A percentile compares a stretch with the other conserved stretches of the same genome.
These are phyloP conservation scores for Scelioninae gen. 1 DNA, from an alignment of 2,888 invertebrate genomes.

Conservation along the genomic window DNA sequence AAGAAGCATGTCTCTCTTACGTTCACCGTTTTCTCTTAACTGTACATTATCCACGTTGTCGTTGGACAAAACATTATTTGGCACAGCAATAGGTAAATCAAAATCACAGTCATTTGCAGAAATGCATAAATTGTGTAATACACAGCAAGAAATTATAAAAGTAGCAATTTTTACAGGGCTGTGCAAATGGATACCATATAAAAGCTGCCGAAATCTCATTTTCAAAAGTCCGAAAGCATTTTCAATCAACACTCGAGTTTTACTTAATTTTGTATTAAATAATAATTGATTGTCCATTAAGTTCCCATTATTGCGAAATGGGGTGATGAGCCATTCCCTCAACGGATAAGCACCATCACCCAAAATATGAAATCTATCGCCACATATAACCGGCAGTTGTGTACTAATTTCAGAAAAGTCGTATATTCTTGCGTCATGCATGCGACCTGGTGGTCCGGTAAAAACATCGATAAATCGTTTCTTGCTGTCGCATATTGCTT, in stretches of 20 bases:
- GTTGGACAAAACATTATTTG: too few relatives aligned
- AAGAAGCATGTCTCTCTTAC: too few relatives aligned
- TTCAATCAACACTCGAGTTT: background rate
- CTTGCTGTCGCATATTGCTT: constrained; percentile 10
- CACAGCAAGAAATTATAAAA: constrained; percentile 19
- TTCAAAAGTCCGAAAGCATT: constrained; percentile 19
- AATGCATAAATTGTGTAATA: background rate
- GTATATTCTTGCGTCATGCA: constrained; percentile 26
- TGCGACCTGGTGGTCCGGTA: constrained; percentile 17
- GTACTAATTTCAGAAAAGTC: background rate
- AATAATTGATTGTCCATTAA: background rate
- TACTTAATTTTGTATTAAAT: background rate
- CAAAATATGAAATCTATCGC: constrained; percentile 1
- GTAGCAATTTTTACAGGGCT: background rate
- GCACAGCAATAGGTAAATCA: background rate
- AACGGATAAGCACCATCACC: constrained; percentile 27
- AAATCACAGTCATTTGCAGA: background rate
- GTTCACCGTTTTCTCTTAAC: too few relatives aligned
- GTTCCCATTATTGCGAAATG: background rate
- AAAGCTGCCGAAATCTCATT: constrained; percentile 1
- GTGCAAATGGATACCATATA: constrained; percentile 3
- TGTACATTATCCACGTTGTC: too few relatives aligned
- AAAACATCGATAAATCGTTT: constrained; percentile 21
- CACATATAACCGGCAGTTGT: constrained; percentile 3
- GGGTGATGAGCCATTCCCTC: background rate